phyloP scores from a whole-genome alignment of 2,888 invertebrate genomes.

The Pachliopta kotzebuea region DNA sequence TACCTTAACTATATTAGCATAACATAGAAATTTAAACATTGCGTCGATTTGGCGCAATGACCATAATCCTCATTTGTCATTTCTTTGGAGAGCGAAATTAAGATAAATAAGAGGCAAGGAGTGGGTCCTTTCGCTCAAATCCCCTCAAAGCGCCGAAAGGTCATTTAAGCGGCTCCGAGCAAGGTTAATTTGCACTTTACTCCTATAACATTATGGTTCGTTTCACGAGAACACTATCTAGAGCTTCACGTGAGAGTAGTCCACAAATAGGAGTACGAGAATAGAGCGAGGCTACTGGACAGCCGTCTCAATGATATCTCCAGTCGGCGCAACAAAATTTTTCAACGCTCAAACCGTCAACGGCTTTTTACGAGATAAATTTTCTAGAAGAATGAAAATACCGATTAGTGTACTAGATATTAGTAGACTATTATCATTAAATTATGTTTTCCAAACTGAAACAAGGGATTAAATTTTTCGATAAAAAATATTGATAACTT shows the following conservation, averaged over 20 bases:
- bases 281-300: slow-evolving; percentile 79
- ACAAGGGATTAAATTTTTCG: no score
- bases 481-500: no score
- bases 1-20: slow-evolving; percentile 18
- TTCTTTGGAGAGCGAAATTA: slow-evolving; percentile 69
- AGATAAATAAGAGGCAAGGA: slow-evolving; percentile 74
- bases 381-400: background rate
- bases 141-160: slow-evolving; percentile 46
- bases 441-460: no score
- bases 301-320: slow-evolving; percentile 62
- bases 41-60: slow-evolving; percentile 55
- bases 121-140: slow-evolving; percentile 68
- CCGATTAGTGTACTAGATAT: background rate
- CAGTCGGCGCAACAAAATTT: slow-evolving; percentile 55
- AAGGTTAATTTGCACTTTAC: slow-evolving; percentile 52
- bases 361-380: slow-evolving; percentile 26
- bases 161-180: slow-evolving; percentile 38
- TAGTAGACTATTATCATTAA: no score
- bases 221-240: slow-evolving; percentile 47
- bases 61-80: slow-evolving; percentile 67
- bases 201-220: slow-evolving; percentile 50
- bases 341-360: slow-evolving; percentile 39
- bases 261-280: slow-evolving; percentile 78
- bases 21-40: slow-evolving; percentile 36
- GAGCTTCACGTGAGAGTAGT: slow-evolving; percentile 67